phyloP scores from a whole-genome alignment of 2,113 vertebrate genomes.

The Scomber colias region DNA sequence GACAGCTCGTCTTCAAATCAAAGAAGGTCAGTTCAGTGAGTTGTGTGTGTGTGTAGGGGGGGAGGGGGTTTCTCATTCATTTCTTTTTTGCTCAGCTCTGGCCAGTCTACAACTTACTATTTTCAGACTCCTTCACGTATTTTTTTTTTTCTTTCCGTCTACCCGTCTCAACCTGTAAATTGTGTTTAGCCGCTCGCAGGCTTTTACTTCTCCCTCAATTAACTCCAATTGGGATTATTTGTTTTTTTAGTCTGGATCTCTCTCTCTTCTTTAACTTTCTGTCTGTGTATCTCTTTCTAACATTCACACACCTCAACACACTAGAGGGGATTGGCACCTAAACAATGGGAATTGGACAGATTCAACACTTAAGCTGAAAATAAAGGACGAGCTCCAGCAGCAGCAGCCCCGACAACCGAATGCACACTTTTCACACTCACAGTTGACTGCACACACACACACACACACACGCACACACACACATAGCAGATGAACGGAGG shows the following conservation, averaged over 20 bases:
- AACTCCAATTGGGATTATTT: constrained; percentile 43
- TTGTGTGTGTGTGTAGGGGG: no score
- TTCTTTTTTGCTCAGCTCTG: background rate
- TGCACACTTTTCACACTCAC: constrained; percentile 6
- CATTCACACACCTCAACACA: background rate
- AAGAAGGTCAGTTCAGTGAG: background rate
- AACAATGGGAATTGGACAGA: background rate
- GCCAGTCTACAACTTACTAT: constrained; percentile 18
- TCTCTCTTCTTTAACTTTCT: background rate
- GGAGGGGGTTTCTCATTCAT: background rate
- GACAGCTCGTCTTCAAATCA: constrained; percentile 35
- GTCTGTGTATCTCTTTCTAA: background rate
- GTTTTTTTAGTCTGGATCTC: constrained; percentile 3
- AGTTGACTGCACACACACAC: constrained; percentile 15
- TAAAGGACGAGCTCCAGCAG: background rate
- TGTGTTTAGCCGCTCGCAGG: constrained; percentile 42
- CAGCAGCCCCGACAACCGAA: background rate
- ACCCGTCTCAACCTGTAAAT: constrained; percentile 51
- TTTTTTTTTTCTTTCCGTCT: background rate
- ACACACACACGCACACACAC: constrained; percentile 4
- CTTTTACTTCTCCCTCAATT: constrained; percentile 53
- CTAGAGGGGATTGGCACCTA: background rate
- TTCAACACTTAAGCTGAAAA: background rate
- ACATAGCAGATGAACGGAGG: constrained; percentile 9
- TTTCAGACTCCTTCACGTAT: constrained; percentile 18